Base-by-base conservation (phyloP, 2,888 invertebrate genomes). In the Spilarctia lutea region DNA sequence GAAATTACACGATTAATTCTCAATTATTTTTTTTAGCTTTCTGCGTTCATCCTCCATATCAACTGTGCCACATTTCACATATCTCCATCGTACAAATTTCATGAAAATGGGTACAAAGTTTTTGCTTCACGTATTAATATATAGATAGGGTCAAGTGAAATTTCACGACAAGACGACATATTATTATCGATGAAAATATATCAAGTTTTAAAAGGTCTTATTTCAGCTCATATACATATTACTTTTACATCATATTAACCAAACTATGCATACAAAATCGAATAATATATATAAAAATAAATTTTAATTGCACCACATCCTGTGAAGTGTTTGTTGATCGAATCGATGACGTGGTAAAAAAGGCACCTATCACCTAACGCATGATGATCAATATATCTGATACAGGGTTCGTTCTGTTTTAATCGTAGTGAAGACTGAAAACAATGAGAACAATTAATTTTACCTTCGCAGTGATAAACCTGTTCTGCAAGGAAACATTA, bases 311-410 rank as follows among this genome's bases (percentile, higher is more conserved):
- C 45, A 35, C 75, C 83, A 18, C 86, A 86, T n/a, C 82, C 88
- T 86, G 82, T 86, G 71, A 63, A 78, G 52, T 69, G 74, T 78
- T 83, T 79, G 81, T 79, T 76, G 76, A 87, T 79, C 75, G 79
- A 82, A 84, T 86, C 83, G 84, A 89, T 89, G 89, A 88, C 85
- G 85, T 81, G 85, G 79, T 88, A 81, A 86, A 86, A 86, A 86
- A 82, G 79, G 74, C 81, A 84, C 84, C 83, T 83, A 79, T 74
- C 81, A 84, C 84, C 83, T 83, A 79, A 84, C 79, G 81, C 80
- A 81, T 83, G 75, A 83, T 86, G 86, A 87, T 87, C 81, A 79
- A 81, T 83, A 82, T 72, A 63, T 81, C 78, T 83, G 85, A 85
- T 87, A 87, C n/a, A 35, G 66, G 30, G 65, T 78, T 79, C 56